A percentile compares a stretch with the other conserved stretches of the same genome.
Conservation (phyloP, 2,888 invertebrate species). For the Dolichopus griseipennis region DNA sequence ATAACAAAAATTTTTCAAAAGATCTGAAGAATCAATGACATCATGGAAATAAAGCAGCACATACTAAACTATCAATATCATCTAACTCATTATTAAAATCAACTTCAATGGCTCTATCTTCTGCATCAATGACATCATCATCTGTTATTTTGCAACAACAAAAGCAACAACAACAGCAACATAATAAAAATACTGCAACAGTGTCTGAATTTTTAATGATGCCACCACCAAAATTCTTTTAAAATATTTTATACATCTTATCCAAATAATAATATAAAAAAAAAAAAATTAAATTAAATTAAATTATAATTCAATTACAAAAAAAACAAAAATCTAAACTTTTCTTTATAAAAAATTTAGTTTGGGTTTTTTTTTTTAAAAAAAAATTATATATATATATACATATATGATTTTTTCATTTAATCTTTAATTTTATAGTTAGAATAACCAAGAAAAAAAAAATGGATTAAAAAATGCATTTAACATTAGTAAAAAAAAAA, state of each 20-base stretch:
- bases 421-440: neutral
- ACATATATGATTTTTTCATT: neutral
- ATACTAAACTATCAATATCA: no score
- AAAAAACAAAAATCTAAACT: no score
- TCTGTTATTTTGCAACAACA: neutral
- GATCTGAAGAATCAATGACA: neutral
- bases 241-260: neutral
- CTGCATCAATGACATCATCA: neutral
- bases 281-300: no score
- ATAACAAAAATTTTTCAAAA: neutral
- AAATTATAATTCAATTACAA: no score
- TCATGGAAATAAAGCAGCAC: neutral
- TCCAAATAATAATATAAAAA: neutral
- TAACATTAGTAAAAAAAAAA: no score
- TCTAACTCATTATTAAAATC: neutral
- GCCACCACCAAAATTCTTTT: neutral
- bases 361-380: neutral
- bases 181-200: neutral
- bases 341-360: no score
- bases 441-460: no score
- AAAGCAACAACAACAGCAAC: neutral
- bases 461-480: no score
- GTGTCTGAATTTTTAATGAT: neutral
- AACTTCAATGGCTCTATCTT: neutral
- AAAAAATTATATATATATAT: neutral